These are phyloP conservation scores for Orbicella faveolata DNA, from an alignment of 64 coral and sea anemone genomes.

Conservation along the genomic window DNA sequence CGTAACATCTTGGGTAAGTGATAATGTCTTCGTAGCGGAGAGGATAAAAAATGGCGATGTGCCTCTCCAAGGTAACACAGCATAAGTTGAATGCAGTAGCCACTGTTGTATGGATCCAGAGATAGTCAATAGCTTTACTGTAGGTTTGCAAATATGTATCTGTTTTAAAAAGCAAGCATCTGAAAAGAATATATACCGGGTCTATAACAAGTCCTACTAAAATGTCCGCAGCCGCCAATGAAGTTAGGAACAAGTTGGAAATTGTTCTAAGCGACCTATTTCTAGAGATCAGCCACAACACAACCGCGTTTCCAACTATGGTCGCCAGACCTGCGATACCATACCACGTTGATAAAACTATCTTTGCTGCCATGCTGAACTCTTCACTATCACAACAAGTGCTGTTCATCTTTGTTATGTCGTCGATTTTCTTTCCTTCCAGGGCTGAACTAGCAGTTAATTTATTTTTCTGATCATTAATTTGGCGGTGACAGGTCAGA, in stretches of 20 bases:
- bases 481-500: too few relatives aligned
- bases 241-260: not conserved
- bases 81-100: constrained; percentile 11
- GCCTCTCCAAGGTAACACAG: constrained; percentile 1
- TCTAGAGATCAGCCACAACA: not conserved
- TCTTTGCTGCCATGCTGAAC: not conserved
- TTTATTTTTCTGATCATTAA: too few relatives aligned
- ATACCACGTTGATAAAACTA: not conserved
- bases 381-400: not conserved
- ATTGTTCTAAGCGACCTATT: not conserved
- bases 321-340: not conserved
- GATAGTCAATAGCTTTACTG: not conserved
- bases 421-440: too few relatives aligned
- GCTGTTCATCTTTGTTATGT: not conserved
- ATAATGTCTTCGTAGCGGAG: constrained; percentile 6
- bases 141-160: not conserved
- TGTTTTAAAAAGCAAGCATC: not conserved
- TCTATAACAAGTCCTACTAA: constrained; percentile 25
- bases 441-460: too few relatives aligned
- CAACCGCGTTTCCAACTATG: not conserved
- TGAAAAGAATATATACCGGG: not conserved
- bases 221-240: not conserved
- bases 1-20: not conserved
- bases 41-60: not conserved
- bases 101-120: constrained; percentile 16